Conservation (phyloP, 1,140 invertebrate species). For the Apis laboriosa region DNA sequence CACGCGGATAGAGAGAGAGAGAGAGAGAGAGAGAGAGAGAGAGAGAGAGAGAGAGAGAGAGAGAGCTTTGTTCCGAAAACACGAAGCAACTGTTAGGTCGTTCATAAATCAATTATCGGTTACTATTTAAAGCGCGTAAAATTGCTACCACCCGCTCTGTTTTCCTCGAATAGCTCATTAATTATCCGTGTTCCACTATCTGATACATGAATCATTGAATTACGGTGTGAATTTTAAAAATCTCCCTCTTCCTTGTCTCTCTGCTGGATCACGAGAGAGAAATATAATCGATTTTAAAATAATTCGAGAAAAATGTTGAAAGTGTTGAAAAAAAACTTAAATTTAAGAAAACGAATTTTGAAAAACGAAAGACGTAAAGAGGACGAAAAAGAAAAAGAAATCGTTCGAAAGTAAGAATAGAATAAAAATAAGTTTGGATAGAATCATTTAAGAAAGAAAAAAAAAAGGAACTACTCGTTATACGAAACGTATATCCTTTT, state of each 20-base stretch:
- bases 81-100: conserved; percentile 11
- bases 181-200: conserved; percentile 23
- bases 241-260: background rate
- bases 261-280: too few relatives aligned
- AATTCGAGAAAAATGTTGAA: too few relatives aligned
- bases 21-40: background rate
- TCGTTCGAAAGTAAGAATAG: too few relatives aligned
- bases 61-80: conserved; percentile 19
- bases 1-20: background rate
- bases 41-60: too few relatives aligned
- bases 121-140: conserved; percentile 37
- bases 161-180: conserved; percentile 35
- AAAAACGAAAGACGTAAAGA: too few relatives aligned
- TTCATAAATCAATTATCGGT: conserved; percentile 46
- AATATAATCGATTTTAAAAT: background rate
- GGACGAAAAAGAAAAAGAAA: too few relatives aligned
- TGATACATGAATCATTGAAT: conserved; percentile 12
- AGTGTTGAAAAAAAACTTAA: too few relatives aligned
- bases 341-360: too few relatives aligned
- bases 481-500: background rate
- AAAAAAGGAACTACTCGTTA: background rate
- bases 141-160: conserved; percentile 29
- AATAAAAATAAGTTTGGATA: too few relatives aligned
- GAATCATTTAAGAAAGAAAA: too few relatives aligned
- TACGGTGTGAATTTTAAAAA: background rate